Conservation (phyloP, 2,797 vertebrate species). For the Euthynnus affinis region DNA sequence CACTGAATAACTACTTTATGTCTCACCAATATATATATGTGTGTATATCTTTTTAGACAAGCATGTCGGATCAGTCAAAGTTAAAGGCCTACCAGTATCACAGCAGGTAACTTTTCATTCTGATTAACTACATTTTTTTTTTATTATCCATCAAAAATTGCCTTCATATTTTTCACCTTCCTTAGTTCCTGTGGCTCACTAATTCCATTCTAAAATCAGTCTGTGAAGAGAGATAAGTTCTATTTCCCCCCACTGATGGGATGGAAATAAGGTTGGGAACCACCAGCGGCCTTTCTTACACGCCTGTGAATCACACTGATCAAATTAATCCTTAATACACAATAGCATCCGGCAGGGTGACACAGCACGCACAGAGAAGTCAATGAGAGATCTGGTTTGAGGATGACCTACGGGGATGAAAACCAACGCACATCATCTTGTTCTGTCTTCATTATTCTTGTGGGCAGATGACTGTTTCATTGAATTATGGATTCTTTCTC, state of each 20-base stretch:
- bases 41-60: slow-evolving; percentile 23
- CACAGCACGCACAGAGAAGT: slow-evolving; percentile 29
- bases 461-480: slow-evolving; percentile 17
- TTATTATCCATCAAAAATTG: neutral
- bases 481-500: neutral
- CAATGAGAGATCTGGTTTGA: slow-evolving; percentile 52
- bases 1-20: neutral
- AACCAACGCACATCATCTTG: slow-evolving; percentile 20
- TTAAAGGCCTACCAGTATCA: slow-evolving; percentile 39
- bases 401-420: slow-evolving; percentile 55
- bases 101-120: slow-evolving; percentile 60
- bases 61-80: slow-evolving; percentile 65
- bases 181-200: neutral
- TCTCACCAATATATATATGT: neutral
- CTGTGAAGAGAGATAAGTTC: slow-evolving; percentile 7
- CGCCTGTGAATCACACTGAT: slow-evolving; percentile 44
- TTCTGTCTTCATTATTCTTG: slow-evolving; percentile 20
- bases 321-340: slow-evolving; percentile 40
- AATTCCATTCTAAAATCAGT: slow-evolving; percentile 16
- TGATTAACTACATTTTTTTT: neutral
- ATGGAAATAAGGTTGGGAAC: slow-evolving; percentile 32
- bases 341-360: slow-evolving; percentile 22
- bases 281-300: slow-evolving; percentile 22
- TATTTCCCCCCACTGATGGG: neutral
- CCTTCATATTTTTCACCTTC: neutral